Percentiles rank a stretch among this genome's conserved stretches.
Conservation (phyloP, 2,113 vertebrate genomes). For the Clarias macrocephalus region DNA sequence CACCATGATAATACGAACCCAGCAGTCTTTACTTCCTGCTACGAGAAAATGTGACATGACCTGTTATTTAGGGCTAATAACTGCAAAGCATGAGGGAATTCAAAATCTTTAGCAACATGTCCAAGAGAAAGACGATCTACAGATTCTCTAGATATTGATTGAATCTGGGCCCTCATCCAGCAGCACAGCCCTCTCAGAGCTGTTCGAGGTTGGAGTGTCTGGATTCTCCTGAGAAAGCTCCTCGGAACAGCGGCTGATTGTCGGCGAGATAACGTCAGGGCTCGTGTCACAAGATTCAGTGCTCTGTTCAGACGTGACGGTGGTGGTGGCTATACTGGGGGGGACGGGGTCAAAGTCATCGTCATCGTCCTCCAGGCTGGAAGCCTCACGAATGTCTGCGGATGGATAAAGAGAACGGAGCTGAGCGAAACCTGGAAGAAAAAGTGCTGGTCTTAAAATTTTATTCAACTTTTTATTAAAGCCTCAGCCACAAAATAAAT, state of each 20-base stretch:
- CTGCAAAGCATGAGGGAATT: neutral
- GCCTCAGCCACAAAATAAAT: neutral
- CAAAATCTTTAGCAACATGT: neutral
- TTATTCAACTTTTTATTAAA: neutral
- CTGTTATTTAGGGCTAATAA: neutral
- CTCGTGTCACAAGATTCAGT: conserved; percentile 92
- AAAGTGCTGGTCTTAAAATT: neutral
- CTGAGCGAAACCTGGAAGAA: neutral
- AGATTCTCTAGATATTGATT: conserved; percentile 61
- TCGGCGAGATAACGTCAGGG: conserved; percentile 85
- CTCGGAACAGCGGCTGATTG: conserved; percentile 88
- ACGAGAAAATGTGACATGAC: neutral
- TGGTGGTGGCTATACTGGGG: conserved; percentile 75
- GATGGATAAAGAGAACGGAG: neutral
- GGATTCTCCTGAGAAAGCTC: conserved; percentile 82
- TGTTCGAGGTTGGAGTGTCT: conserved; percentile 76
- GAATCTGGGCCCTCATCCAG: conserved; percentile 76
- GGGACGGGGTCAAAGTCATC: conserved; percentile 85
- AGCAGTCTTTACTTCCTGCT: neutral
- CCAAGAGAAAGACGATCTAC: neutral
- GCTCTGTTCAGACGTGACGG: conserved; percentile 89
- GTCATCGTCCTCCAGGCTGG: conserved; percentile 84
- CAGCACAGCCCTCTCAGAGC: conserved; percentile 69
- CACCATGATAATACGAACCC: neutral
- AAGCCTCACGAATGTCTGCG: conserved; percentile 83